A percentile compares a stretch with the other conserved stretches of the same genome.
phyloP scores from a whole-genome alignment of 2,888 invertebrate genomes.

The Bembecia ichneumoniformis region DNA sequence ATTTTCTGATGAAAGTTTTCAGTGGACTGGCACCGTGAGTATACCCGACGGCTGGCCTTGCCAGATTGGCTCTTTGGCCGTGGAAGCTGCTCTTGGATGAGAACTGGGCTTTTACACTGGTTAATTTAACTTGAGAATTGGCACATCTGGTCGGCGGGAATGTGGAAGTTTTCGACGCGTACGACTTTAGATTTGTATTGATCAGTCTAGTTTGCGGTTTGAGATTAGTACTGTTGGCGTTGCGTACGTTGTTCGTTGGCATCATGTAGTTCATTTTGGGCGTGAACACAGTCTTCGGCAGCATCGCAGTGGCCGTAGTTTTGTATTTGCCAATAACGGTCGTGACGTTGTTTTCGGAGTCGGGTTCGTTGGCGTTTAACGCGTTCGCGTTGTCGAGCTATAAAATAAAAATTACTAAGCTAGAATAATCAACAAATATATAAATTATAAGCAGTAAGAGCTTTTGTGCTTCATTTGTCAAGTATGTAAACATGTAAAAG shows the following conservation, averaged over 20 bases:
- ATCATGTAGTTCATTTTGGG: conserved; percentile 63
- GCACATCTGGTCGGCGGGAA: conserved; percentile 64
- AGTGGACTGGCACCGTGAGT: conserved; percentile 49
- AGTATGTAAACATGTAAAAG: too few species aligned
- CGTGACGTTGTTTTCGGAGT: conserved; percentile 60
- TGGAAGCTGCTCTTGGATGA: conserved; percentile 44
- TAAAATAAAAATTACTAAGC: conserved; percentile 6
- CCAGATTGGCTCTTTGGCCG: conserved; percentile 59
- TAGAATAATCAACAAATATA: too few species aligned
- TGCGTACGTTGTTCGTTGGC: conserved; percentile 59
- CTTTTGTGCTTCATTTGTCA: too few species aligned
- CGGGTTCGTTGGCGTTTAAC: conserved; percentile 51
- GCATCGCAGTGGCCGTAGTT: conserved; percentile 54
- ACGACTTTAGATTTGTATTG: conserved; percentile 42
- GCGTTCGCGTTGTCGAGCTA: conserved; percentile 59
- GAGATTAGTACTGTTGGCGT: conserved; percentile 52
- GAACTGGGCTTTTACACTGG: conserved; percentile 29
- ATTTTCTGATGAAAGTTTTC: conserved; percentile 55
- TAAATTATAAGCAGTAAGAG: too few species aligned
- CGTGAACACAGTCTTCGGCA: conserved; percentile 54
- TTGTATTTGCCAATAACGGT: conserved; percentile 61
- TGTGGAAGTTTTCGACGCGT: conserved; percentile 56
- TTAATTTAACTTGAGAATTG: conserved; percentile 46
- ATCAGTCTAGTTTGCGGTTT: conserved; percentile 48
- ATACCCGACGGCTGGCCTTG: conserved; percentile 44